Conservation (phyloP, 1,140 invertebrate species). For the Pogonomyrmex californicus region DNA sequence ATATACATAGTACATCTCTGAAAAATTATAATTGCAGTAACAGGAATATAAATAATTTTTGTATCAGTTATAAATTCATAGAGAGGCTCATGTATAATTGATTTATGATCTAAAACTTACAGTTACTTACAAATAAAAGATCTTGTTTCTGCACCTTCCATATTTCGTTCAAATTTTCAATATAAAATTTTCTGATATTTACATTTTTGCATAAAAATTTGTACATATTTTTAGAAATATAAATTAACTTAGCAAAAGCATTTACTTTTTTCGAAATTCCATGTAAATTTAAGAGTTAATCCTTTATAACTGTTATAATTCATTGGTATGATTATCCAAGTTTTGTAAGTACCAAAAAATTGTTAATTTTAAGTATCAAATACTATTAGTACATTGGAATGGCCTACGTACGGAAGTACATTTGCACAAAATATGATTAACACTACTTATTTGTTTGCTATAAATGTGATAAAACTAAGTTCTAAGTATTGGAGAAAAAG, state of each 20-base stretch:
- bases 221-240: neutral
- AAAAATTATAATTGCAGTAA: neutral
- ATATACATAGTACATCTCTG: neutral
- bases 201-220: neutral
- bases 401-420: neutral
- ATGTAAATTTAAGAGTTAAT: neutral
- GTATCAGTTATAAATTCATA: neutral
- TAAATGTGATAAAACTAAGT: neutral
- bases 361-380: constrained; percentile 2
- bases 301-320: neutral
- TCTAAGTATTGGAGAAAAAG: neutral
- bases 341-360: neutral
- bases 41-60: neutral
- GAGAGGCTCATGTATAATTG: neutral
- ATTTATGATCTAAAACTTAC: neutral
- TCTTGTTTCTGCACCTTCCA: neutral
- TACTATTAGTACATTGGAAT: constrained; percentile 14
- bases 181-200: constrained; percentile 43
- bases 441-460: neutral
- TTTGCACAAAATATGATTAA: neutral
- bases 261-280: neutral
- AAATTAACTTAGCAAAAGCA: neutral
- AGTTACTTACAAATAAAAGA: neutral
- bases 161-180: neutral
- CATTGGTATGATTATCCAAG: neutral